phyloP scores from a whole-genome alignment of 2,888 invertebrate genomes.

The Meloe dianella region DNA sequence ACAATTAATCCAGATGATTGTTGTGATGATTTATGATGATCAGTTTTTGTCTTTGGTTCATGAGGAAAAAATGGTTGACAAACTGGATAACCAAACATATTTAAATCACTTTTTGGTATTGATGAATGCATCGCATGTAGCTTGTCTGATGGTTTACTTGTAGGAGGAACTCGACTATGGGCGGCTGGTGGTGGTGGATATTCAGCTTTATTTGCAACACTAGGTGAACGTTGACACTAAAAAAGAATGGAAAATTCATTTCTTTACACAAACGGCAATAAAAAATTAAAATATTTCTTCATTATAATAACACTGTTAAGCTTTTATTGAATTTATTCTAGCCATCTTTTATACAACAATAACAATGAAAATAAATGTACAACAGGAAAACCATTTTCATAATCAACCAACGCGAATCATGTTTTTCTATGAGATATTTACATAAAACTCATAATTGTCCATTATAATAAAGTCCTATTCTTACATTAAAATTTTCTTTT shows the following conservation, averaged over 20 bases:
- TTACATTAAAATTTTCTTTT: not conserved
- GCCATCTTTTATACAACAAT: too few species aligned
- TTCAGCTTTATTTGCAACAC: slow-evolving; percentile 58
- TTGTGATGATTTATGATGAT: slow-evolving; percentile 57
- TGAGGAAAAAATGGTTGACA: slow-evolving; percentile 59
- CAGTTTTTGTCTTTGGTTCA: slow-evolving; percentile 70
- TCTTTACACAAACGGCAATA: not conserved
- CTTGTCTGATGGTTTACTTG: slow-evolving; percentile 50
- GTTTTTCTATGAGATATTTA: not conserved
- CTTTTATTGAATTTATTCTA: too few species aligned
- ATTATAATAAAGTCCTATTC: not conserved
- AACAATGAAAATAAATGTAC: too few species aligned
- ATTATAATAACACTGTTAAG: too few species aligned
- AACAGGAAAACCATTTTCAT: not conserved
- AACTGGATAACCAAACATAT: slow-evolving; percentile 70
- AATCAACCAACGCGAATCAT: not conserved
- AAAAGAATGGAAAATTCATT: slow-evolving; percentile 20
- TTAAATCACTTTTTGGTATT: slow-evolving; percentile 69
- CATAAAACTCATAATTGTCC: not conserved
- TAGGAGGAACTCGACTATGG: slow-evolving; percentile 54
- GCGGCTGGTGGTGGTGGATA: slow-evolving; percentile 62
- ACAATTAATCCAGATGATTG: slow-evolving; percentile 51
- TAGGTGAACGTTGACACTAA: slow-evolving; percentile 52
- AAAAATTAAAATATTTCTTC: not conserved
- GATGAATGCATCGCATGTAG: slow-evolving; percentile 39